These are phyloP conservation scores for Pyxicephalus adspersus DNA, from an alignment of 2,113 vertebrate genomes.

Conservation along the genomic window DNA sequence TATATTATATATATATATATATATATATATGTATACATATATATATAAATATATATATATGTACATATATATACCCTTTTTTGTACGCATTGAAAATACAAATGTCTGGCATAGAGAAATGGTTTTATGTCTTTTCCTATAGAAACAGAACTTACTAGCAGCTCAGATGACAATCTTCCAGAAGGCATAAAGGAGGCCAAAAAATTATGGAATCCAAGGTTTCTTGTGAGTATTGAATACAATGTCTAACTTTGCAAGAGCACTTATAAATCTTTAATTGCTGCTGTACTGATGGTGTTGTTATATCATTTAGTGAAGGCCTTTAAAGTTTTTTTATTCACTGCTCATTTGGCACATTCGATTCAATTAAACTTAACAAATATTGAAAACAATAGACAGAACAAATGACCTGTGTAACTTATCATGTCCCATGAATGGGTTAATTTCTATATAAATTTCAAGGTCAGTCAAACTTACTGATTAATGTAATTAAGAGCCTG, in stretches of 20 bases:
- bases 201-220: slow-evolving; percentile 22
- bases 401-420: slow-evolving; percentile 33
- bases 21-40: not conserved
- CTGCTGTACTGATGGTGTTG: slow-evolving; percentile 31
- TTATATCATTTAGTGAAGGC: slow-evolving; percentile 38
- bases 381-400: slow-evolving; percentile 35
- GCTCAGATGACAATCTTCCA: slow-evolving; percentile 37
- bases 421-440: slow-evolving; percentile 51
- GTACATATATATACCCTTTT: not conserved
- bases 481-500: slow-evolving; percentile 79
- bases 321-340: slow-evolving; percentile 29
- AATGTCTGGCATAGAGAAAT: slow-evolving; percentile 20
- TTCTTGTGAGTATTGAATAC: slow-evolving; percentile 16
- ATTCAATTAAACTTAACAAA: slow-evolving; percentile 43
- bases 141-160: slow-evolving; percentile 10
- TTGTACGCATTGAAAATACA: slow-evolving; percentile 2
- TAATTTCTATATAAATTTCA: slow-evolving; percentile 61
- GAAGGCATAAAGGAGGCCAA: not conserved
- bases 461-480: slow-evolving; percentile 69
- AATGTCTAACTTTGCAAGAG: slow-evolving; percentile 30
- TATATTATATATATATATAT: not conserved
- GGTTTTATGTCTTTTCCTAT: slow-evolving; percentile 26
- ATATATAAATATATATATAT: not conserved
- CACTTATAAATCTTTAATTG: slow-evolving; percentile 45
- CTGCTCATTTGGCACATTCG: slow-evolving; percentile 44